Conservation (phyloP, 2,113 vertebrate genomes). For the Chionodraco myersi region DNA sequence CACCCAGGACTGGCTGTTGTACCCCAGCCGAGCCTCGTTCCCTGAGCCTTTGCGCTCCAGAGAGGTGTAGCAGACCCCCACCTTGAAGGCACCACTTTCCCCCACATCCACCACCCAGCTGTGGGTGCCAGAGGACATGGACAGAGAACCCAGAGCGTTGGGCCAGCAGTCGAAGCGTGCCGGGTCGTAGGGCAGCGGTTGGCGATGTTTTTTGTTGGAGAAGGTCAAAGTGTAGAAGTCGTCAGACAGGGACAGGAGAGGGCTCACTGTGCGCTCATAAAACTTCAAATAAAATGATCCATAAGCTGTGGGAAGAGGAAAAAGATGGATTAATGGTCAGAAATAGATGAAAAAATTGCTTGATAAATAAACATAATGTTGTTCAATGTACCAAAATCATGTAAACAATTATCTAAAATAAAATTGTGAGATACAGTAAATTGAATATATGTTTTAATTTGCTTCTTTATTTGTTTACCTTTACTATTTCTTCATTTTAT, state of each 20-base stretch:
- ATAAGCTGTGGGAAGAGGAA: conserved; percentile 59
- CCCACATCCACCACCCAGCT: conserved; percentile 89
- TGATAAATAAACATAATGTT: no score
- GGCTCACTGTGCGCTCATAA: conserved; percentile 87
- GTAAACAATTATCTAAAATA: no score
- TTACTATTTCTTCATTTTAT: background rate
- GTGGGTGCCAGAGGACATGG: conserved; percentile 86
- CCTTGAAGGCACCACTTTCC: conserved; percentile 91
- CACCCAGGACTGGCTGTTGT: conserved; percentile 91
- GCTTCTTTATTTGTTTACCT: no score
- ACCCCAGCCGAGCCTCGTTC: conserved; percentile 87
- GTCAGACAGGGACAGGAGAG: conserved; percentile 87
- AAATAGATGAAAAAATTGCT: background rate
- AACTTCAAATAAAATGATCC: conserved; percentile 83
- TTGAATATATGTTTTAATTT: no score
- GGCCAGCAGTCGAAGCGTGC: conserved; percentile 94
- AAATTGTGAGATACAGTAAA: no score
- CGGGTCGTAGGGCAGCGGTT: conserved; percentile 78
- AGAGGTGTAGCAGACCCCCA: conserved; percentile 89
- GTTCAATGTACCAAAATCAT: no score
- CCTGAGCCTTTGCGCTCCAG: conserved; percentile 89
- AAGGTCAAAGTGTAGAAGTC: conserved; percentile 89
- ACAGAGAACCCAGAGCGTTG: conserved; percentile 86
- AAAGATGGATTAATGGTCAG: background rate
- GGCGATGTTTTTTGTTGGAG: conserved; percentile 84